These are phyloP conservation scores for Aurelia aurita DNA, from an alignment of 30 jellyfish, hydroid and myxozoan genomes.

Conservation along the genomic window DNA sequence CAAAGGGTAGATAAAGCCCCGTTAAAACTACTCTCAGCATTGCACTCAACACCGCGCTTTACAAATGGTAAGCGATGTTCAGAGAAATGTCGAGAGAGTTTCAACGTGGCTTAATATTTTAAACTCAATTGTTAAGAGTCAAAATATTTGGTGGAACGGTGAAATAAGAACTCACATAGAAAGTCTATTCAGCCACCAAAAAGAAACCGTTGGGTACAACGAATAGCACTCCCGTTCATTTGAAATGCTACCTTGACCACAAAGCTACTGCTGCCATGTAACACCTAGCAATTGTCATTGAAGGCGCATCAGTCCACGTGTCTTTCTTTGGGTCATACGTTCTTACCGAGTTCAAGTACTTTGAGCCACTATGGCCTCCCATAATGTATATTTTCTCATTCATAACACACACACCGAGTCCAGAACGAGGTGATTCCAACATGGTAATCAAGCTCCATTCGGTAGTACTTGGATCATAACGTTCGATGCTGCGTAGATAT, in stretches of 20 bases:
- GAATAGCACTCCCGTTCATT: neutral
- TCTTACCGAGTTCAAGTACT: constrained; percentile 77
- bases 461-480: constrained; percentile 86
- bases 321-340: constrained; percentile 81
- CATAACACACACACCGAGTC: constrained; percentile 88
- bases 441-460: constrained; percentile 95
- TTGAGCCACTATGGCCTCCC: constrained; percentile 96
- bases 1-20: too few relatives aligned
- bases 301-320: constrained; percentile 75
- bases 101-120: too few relatives aligned
- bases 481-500: constrained; percentile 89
- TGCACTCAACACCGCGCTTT: too few relatives aligned
- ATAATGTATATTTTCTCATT: constrained; percentile 70
- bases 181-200: too few relatives aligned
- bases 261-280: constrained; percentile 88
- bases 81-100: too few relatives aligned
- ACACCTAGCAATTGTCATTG: constrained; percentile 85
- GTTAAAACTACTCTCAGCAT: too few relatives aligned
- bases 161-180: too few relatives aligned
- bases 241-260: constrained; percentile 60
- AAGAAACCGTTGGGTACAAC: too few relatives aligned
- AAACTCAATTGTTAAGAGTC: too few relatives aligned
- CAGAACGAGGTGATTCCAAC: constrained; percentile 90
- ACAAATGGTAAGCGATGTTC: too few relatives aligned
- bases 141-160: too few relatives aligned